These are phyloP conservation scores for Glaucomys volans DNA, from an alignment of 2,113 vertebrate genomes.

Conservation along the genomic window DNA sequence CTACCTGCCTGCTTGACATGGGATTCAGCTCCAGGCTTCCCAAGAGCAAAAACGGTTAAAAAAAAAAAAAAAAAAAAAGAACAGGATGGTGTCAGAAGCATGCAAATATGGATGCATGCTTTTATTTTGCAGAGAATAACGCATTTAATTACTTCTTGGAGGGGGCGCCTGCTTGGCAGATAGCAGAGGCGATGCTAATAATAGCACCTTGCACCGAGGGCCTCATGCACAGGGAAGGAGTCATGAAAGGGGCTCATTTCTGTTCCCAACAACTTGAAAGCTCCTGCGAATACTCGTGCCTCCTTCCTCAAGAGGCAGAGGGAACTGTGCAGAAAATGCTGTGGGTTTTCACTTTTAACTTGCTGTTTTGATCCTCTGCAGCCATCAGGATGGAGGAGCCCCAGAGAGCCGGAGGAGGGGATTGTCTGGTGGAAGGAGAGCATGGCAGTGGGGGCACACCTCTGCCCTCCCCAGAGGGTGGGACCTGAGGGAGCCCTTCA, in stretches of 20 bases:
- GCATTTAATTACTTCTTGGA: constrained; percentile 74
- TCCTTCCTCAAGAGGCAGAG: constrained; percentile 69
- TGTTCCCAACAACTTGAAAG: constrained; percentile 71
- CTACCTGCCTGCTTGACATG: not conserved
- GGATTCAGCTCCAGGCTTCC: not conserved
- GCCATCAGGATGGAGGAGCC: not conserved
- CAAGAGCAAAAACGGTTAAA: not conserved
- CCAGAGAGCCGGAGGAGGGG: not conserved
- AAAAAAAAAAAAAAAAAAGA: not conserved
- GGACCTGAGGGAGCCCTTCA: not conserved
- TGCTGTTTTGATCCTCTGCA: constrained; percentile 36
- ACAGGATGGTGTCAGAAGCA: not conserved
- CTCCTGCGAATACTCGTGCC: not conserved
- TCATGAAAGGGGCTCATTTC: constrained; percentile 1
- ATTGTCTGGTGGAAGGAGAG: not conserved
- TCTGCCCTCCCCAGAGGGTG: not conserved
- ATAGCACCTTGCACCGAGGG: constrained; percentile 58
- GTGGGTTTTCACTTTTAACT: constrained; percentile 59
- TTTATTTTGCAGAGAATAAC: constrained; percentile 72
- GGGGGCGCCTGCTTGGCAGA: constrained; percentile 52
- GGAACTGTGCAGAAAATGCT: constrained; percentile 36
- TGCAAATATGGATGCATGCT: not conserved
- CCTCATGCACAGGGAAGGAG: not conserved
- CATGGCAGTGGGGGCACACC: not conserved
- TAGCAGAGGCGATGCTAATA: constrained; percentile 60